These are phyloP conservation scores for Acanthurus leucopareius DNA, from an alignment of 2,797 vertebrate genomes.

Conservation along the genomic window DNA sequence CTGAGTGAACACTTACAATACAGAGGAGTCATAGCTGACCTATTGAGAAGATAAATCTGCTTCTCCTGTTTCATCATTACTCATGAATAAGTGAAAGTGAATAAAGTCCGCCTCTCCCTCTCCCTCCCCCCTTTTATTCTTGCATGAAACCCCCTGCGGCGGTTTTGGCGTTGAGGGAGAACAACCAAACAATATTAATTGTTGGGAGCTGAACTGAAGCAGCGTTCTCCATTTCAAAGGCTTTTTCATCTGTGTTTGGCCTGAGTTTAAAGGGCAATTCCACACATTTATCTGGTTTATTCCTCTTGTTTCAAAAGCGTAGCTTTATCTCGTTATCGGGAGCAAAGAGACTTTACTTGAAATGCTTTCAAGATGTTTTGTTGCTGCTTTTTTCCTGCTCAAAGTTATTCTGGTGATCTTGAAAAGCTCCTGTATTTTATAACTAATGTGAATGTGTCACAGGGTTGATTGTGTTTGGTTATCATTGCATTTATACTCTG, in stretches of 20 bases:
- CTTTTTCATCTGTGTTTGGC: slow-evolving; percentile 48
- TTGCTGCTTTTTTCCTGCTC: neutral
- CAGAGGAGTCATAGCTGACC: slow-evolving; percentile 6
- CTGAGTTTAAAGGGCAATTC: slow-evolving; percentile 34
- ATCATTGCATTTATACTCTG: neutral
- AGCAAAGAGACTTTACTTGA: neutral
- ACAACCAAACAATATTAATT: slow-evolving; percentile 73
- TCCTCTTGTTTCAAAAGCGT: slow-evolving; percentile 1
- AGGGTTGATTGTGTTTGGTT: neutral
- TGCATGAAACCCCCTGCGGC: slow-evolving; percentile 51
- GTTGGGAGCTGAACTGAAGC: slow-evolving; percentile 48
- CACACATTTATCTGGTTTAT: slow-evolving; percentile 29
- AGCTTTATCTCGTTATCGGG: neutral
- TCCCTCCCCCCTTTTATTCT: slow-evolving; percentile 24
- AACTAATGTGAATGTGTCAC: slow-evolving; percentile 1
- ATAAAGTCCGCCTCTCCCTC: slow-evolving; percentile 7
- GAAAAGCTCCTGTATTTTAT: neutral
- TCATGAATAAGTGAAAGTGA: slow-evolving; percentile 41
- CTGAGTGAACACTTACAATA: slow-evolving; percentile 26
- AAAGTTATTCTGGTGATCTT: neutral
- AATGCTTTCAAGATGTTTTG: neutral
- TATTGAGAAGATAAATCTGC: slow-evolving; percentile 22
- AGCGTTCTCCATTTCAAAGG: slow-evolving; percentile 59
- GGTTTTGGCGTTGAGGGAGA: slow-evolving; percentile 50
- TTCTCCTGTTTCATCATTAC: slow-evolving; percentile 48